Conservation (phyloP, 2,888 invertebrate species). For the Hydriomena furcata region DNA sequence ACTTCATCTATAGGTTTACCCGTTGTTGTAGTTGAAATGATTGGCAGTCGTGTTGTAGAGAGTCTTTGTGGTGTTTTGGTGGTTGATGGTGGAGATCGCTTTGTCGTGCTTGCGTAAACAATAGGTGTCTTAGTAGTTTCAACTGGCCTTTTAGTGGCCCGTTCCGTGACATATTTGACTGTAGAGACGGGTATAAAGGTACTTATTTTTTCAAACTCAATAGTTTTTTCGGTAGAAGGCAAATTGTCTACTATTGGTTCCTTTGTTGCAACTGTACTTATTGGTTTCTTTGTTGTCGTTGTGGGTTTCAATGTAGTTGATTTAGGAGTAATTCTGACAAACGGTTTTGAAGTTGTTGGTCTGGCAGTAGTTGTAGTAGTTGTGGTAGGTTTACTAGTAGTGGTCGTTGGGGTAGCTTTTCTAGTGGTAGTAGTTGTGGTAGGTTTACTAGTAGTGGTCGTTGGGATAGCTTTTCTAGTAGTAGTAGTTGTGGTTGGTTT, state of each 20-base stretch:
- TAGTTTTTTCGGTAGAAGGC: constrained; percentile 46
- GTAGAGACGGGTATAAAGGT: constrained; percentile 66
- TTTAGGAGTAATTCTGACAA: constrained; percentile 37
- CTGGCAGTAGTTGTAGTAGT: constrained; percentile 34
- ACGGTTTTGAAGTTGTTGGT: constrained; percentile 35
- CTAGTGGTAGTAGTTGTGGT: constrained; percentile 36
- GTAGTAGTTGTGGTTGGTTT: constrained; percentile 36
- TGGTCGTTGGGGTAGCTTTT: constrained; percentile 29
- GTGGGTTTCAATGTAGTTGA: constrained; percentile 29
- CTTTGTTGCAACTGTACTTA: constrained; percentile 29
- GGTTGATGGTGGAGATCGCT: constrained; percentile 36
- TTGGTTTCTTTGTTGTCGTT: constrained; percentile 29
- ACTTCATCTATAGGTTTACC: constrained; percentile 20
- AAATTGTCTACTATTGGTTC: constrained; percentile 19
- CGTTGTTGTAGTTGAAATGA: constrained; percentile 25
- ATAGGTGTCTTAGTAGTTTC: constrained; percentile 37
- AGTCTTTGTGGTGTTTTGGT: constrained; percentile 37
- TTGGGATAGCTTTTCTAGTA: constrained; percentile 31
- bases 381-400: constrained; percentile 37
- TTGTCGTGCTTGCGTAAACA: constrained; percentile 40
- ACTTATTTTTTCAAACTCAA: constrained; percentile 58
- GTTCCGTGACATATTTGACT: constrained; percentile 54
- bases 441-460: constrained; percentile 36
- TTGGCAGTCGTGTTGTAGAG: constrained; percentile 31
- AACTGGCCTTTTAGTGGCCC: constrained; percentile 46